These are phyloP conservation scores for Molorchus minor DNA, from an alignment of 2,888 invertebrate species.

Conservation along the genomic window DNA sequence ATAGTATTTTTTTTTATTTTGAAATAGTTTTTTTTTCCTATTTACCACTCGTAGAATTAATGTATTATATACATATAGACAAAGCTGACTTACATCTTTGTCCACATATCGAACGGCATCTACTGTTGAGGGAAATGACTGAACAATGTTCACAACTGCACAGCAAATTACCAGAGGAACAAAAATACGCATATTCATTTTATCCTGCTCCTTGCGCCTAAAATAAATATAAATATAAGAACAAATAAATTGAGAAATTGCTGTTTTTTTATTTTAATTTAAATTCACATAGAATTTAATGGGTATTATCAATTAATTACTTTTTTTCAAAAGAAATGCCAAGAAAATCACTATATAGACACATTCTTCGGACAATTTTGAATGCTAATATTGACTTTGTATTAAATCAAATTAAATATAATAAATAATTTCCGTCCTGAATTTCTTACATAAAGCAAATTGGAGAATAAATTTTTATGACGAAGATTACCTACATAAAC, in stretches of 20 bases:
- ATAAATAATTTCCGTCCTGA: too few species aligned
- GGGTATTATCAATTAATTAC: background rate
- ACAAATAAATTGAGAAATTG: background rate
- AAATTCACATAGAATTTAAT: background rate
- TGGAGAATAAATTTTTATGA: too few species aligned
- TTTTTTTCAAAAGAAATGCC: background rate
- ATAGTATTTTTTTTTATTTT: background rate
- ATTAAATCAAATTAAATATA: too few species aligned
- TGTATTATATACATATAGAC: background rate
- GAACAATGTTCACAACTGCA: constrained; percentile 22
- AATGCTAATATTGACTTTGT: background rate
- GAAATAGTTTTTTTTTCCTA: background rate
- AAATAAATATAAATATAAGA: constrained; percentile 5
- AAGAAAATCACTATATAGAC: background rate
- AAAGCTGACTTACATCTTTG: constrained; percentile 32
- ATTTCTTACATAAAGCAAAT: too few species aligned
- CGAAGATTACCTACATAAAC: too few species aligned
- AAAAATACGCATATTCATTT: constrained; percentile 16
- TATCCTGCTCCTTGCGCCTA: constrained; percentile 25
- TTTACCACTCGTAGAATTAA: too few species aligned
- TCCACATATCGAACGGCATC: constrained; percentile 40
- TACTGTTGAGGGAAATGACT: constrained; percentile 31
- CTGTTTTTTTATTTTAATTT: background rate
- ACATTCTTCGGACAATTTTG: background rate
- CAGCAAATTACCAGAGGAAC: constrained; percentile 32